Base-by-base conservation (phyloP, 2,797 vertebrate species). In the Sebastes vulpes region DNA sequence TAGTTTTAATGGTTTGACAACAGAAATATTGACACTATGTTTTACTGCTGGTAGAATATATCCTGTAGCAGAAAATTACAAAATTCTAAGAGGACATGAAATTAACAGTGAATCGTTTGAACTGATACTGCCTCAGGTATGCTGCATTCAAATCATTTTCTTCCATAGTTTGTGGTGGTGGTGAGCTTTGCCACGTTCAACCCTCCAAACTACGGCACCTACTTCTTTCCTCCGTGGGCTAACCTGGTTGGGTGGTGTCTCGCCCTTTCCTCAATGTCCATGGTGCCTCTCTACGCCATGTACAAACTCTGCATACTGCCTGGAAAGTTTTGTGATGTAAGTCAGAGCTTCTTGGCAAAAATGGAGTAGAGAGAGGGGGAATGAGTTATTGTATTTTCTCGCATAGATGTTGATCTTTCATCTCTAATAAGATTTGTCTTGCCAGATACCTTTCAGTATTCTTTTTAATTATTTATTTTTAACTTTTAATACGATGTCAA, bases 241-340 rank as follows among this genome's bases (percentile, higher is more conserved):
- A 98, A 97, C 53, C 85, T 93, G 60, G 76, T 97, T 60, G 97
- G 97, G 16, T 98, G 97, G 97, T 95, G 96, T 84, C 89, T 98
- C 53, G 97, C 97, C 64, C 90, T 96, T 4, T 98, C 97, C 4
- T 98, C 97, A 11, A 98, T 98, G 97, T 87, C 94, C 54, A 97
- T 97, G 96, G 97, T 98, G 82, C 97, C 97, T 23, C 91, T 97
- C 42, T 98, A 98, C 0, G 97, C 97, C 29, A 93, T 97, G 91
- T 98, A 98, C 94, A 98, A 98, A 91, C 93, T 98, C 85, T 97
- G 95, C 91, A 93, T 70, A 12, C 93, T 98, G 72, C 97, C 95
- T 0, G 97, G 97, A 52, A 96, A 95, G 69, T 96, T 97, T 79
- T 95, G 97, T 32, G 89, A 98, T 61, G 97, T 98, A 86, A 87